Percentiles rank a stretch among this genome's conserved stretches.
phyloP scores from a whole-genome alignment of 2,888 invertebrate genomes.

The Microctonus aethiopoides region DNA sequence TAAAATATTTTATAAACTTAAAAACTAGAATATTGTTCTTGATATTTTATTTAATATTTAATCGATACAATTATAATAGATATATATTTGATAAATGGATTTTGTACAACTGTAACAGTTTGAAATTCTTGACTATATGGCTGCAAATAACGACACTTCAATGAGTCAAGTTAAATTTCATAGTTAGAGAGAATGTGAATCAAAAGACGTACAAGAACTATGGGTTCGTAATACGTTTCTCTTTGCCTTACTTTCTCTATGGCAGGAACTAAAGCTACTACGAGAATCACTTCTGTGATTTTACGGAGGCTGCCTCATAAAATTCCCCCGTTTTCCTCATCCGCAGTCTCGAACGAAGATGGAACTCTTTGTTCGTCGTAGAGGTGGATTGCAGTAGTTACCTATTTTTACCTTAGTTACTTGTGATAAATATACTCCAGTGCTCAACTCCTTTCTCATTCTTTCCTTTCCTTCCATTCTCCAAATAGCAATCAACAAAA shows the following conservation, averaged over 20 bases:
- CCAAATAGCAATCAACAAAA: background rate
- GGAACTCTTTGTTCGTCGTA: background rate
- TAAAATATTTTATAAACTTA: too few relatives aligned
- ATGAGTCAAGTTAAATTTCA: background rate
- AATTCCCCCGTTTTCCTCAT: conserved; percentile 31
- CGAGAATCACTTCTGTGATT: conserved; percentile 44
- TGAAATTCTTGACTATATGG: background rate
- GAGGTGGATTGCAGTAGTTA: background rate
- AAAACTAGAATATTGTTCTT: too few relatives aligned
- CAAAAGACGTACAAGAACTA: background rate
- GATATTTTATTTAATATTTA: too few relatives aligned
- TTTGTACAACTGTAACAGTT: background rate
- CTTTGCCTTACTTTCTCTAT: background rate
- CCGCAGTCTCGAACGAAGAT: background rate
- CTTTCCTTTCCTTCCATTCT: background rate
- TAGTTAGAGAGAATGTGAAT: background rate
- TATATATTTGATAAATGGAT: background rate
- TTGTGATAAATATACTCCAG: conserved; percentile 19
- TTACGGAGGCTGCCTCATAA: conserved; percentile 36
- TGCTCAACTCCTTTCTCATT: background rate
- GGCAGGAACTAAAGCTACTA: conserved; percentile 34
- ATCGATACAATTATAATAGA: background rate
- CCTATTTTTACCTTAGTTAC: background rate
- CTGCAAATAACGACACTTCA: background rate
- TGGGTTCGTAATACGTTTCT: conserved; percentile 38